These are phyloP conservation scores for Apodemia duryi DNA, from an alignment of 2,888 invertebrate species.

Conservation along the genomic window DNA sequence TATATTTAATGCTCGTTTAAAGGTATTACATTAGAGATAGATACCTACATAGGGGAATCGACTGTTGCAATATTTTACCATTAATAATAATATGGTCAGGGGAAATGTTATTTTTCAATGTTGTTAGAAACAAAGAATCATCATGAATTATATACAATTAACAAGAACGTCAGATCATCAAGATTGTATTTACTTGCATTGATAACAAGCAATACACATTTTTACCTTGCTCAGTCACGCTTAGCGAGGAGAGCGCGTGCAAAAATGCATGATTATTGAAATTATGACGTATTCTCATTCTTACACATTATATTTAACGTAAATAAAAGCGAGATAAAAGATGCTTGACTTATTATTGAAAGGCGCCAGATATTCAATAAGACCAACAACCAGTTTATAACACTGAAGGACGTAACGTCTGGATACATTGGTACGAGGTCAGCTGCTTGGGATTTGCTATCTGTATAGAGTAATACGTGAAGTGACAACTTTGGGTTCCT, in stretches of 20 bases:
- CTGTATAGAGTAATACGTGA: constrained; percentile 25
- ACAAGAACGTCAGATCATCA: too few species aligned
- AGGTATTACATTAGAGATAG: too few species aligned
- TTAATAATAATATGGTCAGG: too few species aligned
- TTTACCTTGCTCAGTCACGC: background rate
- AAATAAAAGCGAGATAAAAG: constrained; percentile 14
- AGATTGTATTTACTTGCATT: too few species aligned
- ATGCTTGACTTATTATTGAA: constrained; percentile 13
- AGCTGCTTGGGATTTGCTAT: constrained; percentile 33
- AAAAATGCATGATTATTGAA: background rate
- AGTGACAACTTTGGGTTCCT: background rate
- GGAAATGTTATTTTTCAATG: too few species aligned
- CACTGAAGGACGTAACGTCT: constrained; percentile 27
- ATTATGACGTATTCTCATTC: background rate
- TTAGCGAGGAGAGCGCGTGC: background rate
- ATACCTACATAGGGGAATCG: too few species aligned
- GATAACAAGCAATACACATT: too few species aligned
- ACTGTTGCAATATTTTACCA: too few species aligned
- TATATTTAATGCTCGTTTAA: too few species aligned
- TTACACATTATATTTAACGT: too few species aligned
- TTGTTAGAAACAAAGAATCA: too few species aligned
- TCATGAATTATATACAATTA: too few species aligned
- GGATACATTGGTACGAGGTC: constrained; percentile 24
- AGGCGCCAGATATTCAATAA: constrained; percentile 21
- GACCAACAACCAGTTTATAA: constrained; percentile 25